Percentiles rank a stretch among this genome's conserved stretches.
Conservation (phyloP, 2,113 vertebrate genomes). For the Cercocebus atys region DNA sequence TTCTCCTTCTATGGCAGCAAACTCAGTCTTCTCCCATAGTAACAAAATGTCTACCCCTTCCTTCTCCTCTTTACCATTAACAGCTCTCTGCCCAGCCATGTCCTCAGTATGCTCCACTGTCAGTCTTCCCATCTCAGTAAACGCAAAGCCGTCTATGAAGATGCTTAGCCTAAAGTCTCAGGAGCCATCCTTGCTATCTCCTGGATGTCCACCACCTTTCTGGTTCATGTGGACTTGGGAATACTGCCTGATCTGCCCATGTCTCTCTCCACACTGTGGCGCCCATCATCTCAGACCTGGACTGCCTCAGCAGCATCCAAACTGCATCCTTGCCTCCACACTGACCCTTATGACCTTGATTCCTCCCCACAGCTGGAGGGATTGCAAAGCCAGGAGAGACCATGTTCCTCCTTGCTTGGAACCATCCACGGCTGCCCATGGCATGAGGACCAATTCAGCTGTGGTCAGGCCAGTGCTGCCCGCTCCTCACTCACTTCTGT, state of each 20-base stretch:
- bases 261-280: neutral
- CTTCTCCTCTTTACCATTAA: neutral
- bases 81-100: rapidly evolving
- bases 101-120: too few relatives aligned
- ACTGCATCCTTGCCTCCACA: neutral
- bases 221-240: neutral
- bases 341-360: neutral
- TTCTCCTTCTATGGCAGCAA: neutral
- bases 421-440: rapidly evolving
- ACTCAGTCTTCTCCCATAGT: neutral
- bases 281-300: neutral
- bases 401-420: rapidly evolving
- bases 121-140: neutral
- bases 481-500: rapidly evolving
- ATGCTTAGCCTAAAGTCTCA: neutral
- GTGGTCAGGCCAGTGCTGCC: neutral
- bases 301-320: neutral
- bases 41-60: neutral
- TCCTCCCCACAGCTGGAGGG: neutral
- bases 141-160: rapidly evolving
- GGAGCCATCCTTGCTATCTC: neutral
- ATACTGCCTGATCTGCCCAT: rapidly evolving
- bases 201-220: rapidly evolving
- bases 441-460: rapidly evolving
- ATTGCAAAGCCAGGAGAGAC: neutral